Evolutionary conservation across 2,888 invertebrate genomes (phyloP).

Genomic region (Cephus spinipes): DNA sequence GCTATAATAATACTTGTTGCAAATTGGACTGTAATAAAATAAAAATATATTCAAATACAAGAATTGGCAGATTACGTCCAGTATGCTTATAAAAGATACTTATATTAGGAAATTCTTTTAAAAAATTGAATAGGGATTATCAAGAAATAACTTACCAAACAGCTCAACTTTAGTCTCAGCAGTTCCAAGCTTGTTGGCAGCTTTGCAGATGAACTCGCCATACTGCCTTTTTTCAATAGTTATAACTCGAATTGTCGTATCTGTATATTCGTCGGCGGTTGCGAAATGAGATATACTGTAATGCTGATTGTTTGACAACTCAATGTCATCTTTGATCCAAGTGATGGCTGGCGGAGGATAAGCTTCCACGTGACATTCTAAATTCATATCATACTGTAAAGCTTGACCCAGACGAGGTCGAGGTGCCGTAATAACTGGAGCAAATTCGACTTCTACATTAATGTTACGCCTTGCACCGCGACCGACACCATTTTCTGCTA

Average conservation of each 20-base stretch:
- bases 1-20: background rate
- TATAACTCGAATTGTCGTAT: constrained; percentile 88
- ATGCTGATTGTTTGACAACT: constrained; percentile 90
- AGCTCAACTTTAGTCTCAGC: constrained; percentile 85
- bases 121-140: background rate
- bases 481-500: constrained; percentile 91
- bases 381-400: constrained; percentile 92
- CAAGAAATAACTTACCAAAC: constrained; percentile 74
- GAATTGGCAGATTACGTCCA: background rate
- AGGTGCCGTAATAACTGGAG: constrained; percentile 88
- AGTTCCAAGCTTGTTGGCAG: constrained; percentile 87
- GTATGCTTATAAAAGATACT: background rate
- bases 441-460: constrained; percentile 90
- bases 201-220: constrained; percentile 87
- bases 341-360: constrained; percentile 93
- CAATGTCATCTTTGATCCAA: constrained; percentile 89
- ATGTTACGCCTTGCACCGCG: constrained; percentile 87
- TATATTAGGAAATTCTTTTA: background rate
- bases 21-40: background rate
- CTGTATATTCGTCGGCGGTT: constrained; percentile 91
- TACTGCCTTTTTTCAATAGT: constrained; percentile 93
- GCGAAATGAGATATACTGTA: constrained; percentile 92
- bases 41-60: background rate
- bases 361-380: constrained; percentile 95
- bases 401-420: constrained; percentile 88